Evolutionary conservation across 2,113 vertebrate species (phyloP), one percentile per base, ranked within the genome.

Genomic region (Phalacrocorax brasilianus): DNA sequence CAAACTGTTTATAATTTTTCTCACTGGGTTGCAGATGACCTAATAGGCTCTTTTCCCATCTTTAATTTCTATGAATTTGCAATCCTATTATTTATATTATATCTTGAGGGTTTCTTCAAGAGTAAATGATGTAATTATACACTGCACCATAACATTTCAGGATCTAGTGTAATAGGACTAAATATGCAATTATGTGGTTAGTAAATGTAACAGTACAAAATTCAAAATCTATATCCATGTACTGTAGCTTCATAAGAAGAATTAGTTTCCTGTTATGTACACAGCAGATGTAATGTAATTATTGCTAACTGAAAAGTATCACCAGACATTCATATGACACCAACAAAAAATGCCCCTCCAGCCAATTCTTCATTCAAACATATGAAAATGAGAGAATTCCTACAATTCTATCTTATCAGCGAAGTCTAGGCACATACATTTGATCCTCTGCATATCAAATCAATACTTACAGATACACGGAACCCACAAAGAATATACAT

Each of bases 221-320:
- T 44, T 62, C 58, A 49, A 67, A 84, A 91, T 77, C 90, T 81
- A 75, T 88, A 89, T 56, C 93, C 77, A 62, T 56, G 79, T 58
- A 78, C 67, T 59, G 44, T n/a, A 83, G 88, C 67, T 88, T 62
- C 18, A 14, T 61, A 66, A 86, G 77, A 95, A 87, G 76, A 73
- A 91, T 73, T 59, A 90, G 45, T 53, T 75, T 89, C 91, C 89
- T 90, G 58, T 95, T 85, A 80, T 79, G 90, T 91, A 89, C 79
- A 68, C 65, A 96, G 85, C 85, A 97, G 95, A 97, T 93, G 93
- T 95, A 96, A 97, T 93, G 91, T 95, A 96, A 97, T 97, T 95
- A 95, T 85, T 78, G 56, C 70, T 94, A 93, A 84, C 94, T 86
- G 38, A 72, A 84, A 92, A 91, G 44, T 65, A 78, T 95, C 91